Base-by-base conservation (phyloP, 2,113 vertebrate genomes). In the Taxidea taxus region DNA sequence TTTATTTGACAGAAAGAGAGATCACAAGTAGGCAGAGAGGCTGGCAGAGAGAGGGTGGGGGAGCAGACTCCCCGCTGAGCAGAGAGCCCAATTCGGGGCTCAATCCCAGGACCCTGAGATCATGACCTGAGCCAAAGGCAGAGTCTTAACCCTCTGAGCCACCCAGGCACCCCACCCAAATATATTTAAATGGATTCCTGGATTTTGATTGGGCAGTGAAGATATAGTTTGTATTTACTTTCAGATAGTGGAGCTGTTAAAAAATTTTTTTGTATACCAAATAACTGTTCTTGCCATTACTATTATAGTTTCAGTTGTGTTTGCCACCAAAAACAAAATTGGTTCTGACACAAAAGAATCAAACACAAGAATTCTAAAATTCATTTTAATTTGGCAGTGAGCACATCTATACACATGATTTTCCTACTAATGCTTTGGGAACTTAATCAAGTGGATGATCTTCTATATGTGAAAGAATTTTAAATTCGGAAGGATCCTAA, bases 281-380 rank as follows among this genome's bases (percentile, higher is more conserved):
- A 37, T 78, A 94, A 95, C 4, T 91, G 20, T 88, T 87, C 44
- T 94, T 88, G 42, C 77, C 78, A 93, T 86, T 93, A 74, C 31
- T 83, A 13, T 91, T 93, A 31, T 42, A 84, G 64, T 95, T 93
- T 90, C 56, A 68, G 3, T 68, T 90, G 31, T 47, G 25, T 93
- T 83, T 80, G 39, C 44, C 39, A 70, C 68, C 23, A 51, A 78
- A 90, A 80, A 81, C 81, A 81, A 93, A 89, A 80, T 37, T 21
- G 64, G n/a, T 66, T 70, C 16, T 82, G 44, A 87, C 31, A 72
- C 18, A 72, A 31, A 92, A 39, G 88, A 91, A 74, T 88, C 23
- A 68, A 47, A 56, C 42, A 58, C 25, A 90, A 39, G 64, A 92
- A 93, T 72, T 56, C 47, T 60, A 81, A 97, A 84, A 93, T 96